These are phyloP conservation scores for Potorous gilbertii DNA, from an alignment of 2,797 vertebrate species.

Conservation along the genomic window DNA sequence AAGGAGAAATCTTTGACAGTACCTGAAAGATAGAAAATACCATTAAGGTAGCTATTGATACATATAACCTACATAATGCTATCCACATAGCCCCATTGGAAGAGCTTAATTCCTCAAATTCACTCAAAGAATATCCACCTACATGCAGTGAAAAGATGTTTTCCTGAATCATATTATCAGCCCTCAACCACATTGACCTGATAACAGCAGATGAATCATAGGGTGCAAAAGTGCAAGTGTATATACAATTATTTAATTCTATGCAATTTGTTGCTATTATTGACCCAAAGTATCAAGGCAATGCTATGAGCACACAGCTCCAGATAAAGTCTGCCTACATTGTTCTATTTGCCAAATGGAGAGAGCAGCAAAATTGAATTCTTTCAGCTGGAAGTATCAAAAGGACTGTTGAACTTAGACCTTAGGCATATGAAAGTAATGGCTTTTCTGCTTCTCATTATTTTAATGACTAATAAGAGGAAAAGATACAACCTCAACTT, in stretches of 20 bases:
- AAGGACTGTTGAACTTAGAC: not conserved
- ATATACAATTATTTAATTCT: constrained; percentile 11
- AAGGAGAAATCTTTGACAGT: not conserved
- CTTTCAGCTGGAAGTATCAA: not conserved
- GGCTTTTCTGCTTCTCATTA: not conserved
- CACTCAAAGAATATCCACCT: not conserved
- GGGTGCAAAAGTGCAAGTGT: not conserved
- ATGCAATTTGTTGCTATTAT: not conserved
- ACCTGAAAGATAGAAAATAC: not conserved
- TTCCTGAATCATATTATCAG: not conserved
- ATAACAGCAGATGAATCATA: constrained; percentile 3
- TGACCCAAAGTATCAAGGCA: not conserved
- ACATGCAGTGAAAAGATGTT: not conserved
- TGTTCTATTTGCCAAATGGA: not conserved
- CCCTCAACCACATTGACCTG: not conserved
- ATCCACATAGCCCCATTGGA: not conserved
- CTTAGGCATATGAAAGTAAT: not conserved
- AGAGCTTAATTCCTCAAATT: constrained; percentile 15
- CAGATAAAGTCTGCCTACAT: not conserved
- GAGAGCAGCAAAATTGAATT: not conserved
- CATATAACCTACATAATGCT: not conserved
- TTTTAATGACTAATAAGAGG: constrained; percentile 9
- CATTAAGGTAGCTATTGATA: not conserved
- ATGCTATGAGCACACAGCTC: constrained; percentile 2
- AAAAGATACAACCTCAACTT: not conserved